phyloP scores from a whole-genome alignment of 2,113 vertebrate genomes.

The Anarhynchus alexandrinus region DNA sequence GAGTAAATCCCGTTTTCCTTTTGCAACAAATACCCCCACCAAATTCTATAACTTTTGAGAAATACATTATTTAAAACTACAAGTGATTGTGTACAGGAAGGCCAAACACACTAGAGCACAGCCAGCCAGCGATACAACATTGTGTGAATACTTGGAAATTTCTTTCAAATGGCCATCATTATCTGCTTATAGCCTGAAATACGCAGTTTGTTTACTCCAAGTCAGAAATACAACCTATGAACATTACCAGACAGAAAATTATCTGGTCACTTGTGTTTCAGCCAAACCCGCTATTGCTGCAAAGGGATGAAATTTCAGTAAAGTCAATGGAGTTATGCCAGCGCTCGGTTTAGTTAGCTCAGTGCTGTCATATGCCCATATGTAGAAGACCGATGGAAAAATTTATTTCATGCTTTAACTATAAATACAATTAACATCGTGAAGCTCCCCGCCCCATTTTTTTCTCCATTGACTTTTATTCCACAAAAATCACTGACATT shows the following conservation, averaged over 20 bases:
- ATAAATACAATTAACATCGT: constrained; percentile 4
- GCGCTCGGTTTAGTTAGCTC: constrained; percentile 19
- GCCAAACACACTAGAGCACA: not conserved
- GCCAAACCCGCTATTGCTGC: constrained; percentile 11
- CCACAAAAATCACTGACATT: not conserved
- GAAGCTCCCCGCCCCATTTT: not conserved
- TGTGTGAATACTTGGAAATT: not conserved
- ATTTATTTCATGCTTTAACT: constrained; percentile 2
- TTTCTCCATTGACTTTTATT: not conserved
- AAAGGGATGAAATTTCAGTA: constrained; percentile 63
- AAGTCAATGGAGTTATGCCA: constrained; percentile 38
- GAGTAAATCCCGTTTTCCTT: not conserved
- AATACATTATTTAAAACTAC: not conserved
- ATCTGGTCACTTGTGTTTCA: constrained; percentile 5
- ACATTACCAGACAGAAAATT: constrained; percentile 26
- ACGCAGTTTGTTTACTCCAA: not conserved
- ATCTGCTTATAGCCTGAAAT: constrained; percentile 11
- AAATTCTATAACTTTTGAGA: not conserved
- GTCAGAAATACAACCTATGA: constrained; percentile 9
- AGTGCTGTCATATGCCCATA: not conserved
- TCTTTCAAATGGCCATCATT: not conserved
- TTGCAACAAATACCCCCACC: not conserved
- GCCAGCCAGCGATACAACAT: not conserved
- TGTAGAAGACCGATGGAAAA: not conserved
- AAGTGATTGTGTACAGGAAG: not conserved